Conservation (phyloP, 2,888 invertebrate species). For the Halictus quadricinctus region DNA sequence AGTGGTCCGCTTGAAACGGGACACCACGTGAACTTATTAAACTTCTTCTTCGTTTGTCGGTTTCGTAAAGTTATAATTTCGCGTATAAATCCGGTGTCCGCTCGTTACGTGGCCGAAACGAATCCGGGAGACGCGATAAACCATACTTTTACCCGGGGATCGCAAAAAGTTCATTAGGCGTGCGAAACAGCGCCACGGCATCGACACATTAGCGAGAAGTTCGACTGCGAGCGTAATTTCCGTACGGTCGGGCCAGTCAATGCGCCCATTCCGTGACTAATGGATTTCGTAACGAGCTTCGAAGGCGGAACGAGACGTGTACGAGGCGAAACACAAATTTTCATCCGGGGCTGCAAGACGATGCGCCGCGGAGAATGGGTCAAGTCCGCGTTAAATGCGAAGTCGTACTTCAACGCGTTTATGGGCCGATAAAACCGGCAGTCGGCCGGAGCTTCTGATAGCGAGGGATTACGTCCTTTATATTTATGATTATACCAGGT, state of each 20-base stretch:
- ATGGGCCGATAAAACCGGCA: constrained; percentile 72
- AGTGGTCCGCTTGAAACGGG: not conserved
- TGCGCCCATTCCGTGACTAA: constrained; percentile 6
- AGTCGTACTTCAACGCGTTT: constrained; percentile 72
- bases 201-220: constrained; percentile 5
- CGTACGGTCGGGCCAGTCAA: not conserved
- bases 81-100: not conserved
- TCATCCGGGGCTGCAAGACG: not conserved
- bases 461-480: constrained; percentile 56
- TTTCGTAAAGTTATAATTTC: not conserved
- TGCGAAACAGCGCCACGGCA: not conserved
- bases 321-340: not conserved
- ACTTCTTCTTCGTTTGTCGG: not conserved
- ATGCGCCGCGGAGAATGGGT: not conserved
- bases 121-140: not conserved
- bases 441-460: constrained; percentile 58
- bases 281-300: constrained; percentile 10
- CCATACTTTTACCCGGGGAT: not conserved
- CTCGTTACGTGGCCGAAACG: not conserved
- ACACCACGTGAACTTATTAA: not conserved
- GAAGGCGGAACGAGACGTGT: constrained; percentile 28
- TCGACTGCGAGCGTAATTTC: constrained; percentile 9
- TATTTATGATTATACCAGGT: constrained; percentile 71
- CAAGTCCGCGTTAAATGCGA: constrained; percentile 66
- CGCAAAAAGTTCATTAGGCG: not conserved